Evolutionary conservation across 64 coral and sea anemone genomes (phyloP).

Genomic region (Orbicella faveolata): DNA sequence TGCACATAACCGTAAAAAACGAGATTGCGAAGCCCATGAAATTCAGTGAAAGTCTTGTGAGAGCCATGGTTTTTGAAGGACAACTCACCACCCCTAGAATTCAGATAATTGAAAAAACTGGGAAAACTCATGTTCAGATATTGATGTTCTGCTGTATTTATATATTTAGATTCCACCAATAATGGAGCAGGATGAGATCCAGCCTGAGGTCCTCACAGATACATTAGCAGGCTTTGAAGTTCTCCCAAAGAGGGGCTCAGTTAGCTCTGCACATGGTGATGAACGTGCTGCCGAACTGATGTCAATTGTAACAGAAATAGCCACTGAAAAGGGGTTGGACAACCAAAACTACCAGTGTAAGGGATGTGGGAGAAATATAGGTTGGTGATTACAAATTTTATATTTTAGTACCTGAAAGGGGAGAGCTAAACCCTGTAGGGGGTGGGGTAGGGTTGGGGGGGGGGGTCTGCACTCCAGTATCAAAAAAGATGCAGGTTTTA

Average conservation of each 20-base stretch:
- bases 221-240: conserved; percentile 67
- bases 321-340: conserved; percentile 90
- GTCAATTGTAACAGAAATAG: conserved; percentile 69
- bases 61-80: too few relatives aligned
- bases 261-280: conserved; percentile 62
- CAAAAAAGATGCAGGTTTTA: too few relatives aligned
- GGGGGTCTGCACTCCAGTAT: too few relatives aligned
- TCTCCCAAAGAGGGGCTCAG: conserved; percentile 52
- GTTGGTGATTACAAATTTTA: conserved; percentile 10
- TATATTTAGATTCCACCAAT: conserved; percentile 32
- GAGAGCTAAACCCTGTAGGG: too few relatives aligned
- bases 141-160: not conserved
- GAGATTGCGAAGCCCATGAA: too few relatives aligned
- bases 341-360: conserved; percentile 95
- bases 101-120: not conserved
- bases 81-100: too few relatives aligned
- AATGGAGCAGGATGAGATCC: not conserved
- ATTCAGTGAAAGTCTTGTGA: too few relatives aligned
- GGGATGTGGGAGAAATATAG: conserved; percentile 92
- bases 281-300: conserved; percentile 61
- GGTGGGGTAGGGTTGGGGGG: too few relatives aligned
- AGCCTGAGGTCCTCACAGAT: conserved; percentile 27
- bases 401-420: too few relatives aligned
- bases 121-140: too few relatives aligned
- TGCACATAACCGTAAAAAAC: too few relatives aligned